These are phyloP conservation scores for Tryphoninae sp. DNA, from an alignment of 2,888 invertebrate genomes.

Conservation along the genomic window DNA sequence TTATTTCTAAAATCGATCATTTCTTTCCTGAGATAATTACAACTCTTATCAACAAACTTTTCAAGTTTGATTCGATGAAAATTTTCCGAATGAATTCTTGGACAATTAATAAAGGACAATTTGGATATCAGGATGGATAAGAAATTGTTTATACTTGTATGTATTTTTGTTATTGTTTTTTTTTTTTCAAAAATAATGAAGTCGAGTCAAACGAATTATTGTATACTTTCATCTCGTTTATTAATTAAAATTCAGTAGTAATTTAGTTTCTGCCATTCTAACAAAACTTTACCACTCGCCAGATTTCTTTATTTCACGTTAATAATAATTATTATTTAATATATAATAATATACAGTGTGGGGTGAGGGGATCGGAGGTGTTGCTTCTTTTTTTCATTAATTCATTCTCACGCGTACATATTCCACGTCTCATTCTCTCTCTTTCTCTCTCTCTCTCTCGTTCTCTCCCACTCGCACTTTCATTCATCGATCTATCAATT, in stretches of 20 bases:
- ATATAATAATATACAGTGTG: conserved; percentile 79
- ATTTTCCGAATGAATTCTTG: not conserved
- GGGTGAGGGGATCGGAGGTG: conserved; percentile 67
- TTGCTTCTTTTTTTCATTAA: conserved; percentile 59
- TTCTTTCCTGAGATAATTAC: conserved; percentile 18
- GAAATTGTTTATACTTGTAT: not conserved
- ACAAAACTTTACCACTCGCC: conserved; percentile 80
- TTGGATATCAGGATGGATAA: conserved; percentile 25
- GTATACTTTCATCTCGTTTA: conserved; percentile 82
- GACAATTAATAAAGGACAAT: conserved; percentile 2
- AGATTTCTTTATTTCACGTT: conserved; percentile 77
- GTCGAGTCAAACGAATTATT: conserved; percentile 71
- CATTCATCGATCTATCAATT: conserved; percentile 52
- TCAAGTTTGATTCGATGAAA: not conserved
- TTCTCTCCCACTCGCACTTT: conserved; percentile 31
- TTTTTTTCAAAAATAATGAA: conserved; percentile 63
- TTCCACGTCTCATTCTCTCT: conserved; percentile 46
- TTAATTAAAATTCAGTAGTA: conserved; percentile 81
- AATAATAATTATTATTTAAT: conserved; percentile 80
- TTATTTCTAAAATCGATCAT: not conserved
- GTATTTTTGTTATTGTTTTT: not conserved
- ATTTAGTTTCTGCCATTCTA: conserved; percentile 81
- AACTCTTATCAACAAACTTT: not conserved
- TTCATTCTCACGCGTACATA: conserved; percentile 53
- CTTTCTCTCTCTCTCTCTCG: conserved; percentile 39